phyloP scores from a whole-genome alignment of 2,113 vertebrate genomes.

The Raphicerus campestris region DNA sequence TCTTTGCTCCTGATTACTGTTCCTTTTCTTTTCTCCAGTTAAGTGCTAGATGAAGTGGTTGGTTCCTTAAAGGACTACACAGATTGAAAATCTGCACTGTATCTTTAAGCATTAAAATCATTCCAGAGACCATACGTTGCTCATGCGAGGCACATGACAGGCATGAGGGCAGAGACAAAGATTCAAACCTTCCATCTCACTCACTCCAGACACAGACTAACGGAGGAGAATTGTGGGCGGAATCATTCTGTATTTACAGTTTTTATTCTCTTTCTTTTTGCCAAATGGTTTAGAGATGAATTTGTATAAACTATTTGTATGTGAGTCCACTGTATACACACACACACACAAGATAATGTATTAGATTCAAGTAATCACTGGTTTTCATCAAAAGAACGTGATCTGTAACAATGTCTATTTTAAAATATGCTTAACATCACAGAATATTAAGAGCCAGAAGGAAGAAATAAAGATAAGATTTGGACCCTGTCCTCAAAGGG shows the following conservation, averaged over 20 bases:
- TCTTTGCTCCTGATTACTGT: neutral
- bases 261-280: neutral
- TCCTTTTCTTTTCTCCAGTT: neutral
- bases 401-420: neutral
- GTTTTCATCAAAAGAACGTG: neutral
- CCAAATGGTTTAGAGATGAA: neutral
- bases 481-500: constrained; percentile 30
- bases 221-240: neutral
- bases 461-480: constrained; percentile 39
- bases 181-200: neutral
- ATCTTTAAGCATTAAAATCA: neutral
- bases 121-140: neutral
- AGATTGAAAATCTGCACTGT: neutral
- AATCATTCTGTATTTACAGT: neutral
- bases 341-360: neutral
- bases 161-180: neutral
- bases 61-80: neutral
- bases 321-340: neutral
- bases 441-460: neutral
- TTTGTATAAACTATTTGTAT: neutral
- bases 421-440: neutral
- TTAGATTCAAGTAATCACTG: neutral
- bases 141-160: neutral
- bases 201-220: neutral
- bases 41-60: neutral